These are phyloP conservation scores for Formicarius rufipectus DNA, from an alignment of 2,113 vertebrate species.

Conservation along the genomic window DNA sequence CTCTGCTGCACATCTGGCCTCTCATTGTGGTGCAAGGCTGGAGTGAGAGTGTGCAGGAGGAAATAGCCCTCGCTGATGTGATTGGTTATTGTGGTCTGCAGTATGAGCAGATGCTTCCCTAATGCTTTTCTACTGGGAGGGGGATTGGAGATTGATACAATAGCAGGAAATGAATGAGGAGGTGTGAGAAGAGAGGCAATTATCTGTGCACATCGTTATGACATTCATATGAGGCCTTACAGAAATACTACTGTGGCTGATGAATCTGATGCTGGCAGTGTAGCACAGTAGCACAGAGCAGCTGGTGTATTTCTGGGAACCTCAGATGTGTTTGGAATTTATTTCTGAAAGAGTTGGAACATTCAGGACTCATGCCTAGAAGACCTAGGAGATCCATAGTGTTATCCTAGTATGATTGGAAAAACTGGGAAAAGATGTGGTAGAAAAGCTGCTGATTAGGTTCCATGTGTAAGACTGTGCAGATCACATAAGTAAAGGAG, in stretches of 20 bases:
- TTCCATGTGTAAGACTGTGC: accelerated
- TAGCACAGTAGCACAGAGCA: background rate
- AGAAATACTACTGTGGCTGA: background rate
- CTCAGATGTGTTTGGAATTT: background rate
- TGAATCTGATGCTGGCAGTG: background rate
- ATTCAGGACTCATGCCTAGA: background rate
- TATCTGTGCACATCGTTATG: background rate
- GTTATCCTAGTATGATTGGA: background rate
- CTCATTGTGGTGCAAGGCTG: background rate
- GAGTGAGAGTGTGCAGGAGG: background rate
- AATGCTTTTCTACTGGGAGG: background rate
- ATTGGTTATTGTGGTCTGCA: background rate
- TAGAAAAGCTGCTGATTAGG: background rate
- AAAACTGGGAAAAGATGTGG: background rate
- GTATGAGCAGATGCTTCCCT: conserved; percentile 28
- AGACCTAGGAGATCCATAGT: background rate
- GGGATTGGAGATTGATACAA: background rate
- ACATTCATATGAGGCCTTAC: background rate
- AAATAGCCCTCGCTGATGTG: background rate
- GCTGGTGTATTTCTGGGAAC: background rate
- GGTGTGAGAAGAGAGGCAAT: background rate
- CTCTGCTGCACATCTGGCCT: background rate
- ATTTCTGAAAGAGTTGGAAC: background rate
- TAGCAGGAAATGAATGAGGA: conserved; percentile 11
- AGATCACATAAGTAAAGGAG: background rate